Conservation (phyloP, 2,888 invertebrate genomes). For the Philhelius pedissequus region DNA sequence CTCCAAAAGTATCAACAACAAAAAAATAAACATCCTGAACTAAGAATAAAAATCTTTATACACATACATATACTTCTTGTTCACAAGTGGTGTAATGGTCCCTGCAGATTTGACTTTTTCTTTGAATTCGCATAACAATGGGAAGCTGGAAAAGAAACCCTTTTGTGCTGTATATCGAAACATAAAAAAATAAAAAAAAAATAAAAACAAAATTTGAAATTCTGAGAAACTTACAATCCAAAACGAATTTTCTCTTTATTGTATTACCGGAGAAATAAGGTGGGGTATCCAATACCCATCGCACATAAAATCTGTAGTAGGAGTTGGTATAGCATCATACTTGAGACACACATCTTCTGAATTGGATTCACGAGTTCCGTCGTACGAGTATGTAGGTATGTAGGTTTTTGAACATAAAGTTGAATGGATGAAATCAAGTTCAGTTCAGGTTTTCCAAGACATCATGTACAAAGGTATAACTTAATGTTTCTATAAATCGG, state of each 20-base stretch:
- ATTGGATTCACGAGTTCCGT: neutral
- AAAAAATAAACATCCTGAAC: neutral
- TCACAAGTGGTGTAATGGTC: constrained; percentile 1
- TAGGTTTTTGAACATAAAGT: neutral
- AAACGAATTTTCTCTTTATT: constrained; percentile 11
- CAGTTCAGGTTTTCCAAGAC: neutral
- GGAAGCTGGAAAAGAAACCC: neutral
- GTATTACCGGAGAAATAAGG: neutral
- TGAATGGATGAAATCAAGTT: constrained; percentile 10
- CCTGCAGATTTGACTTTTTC: constrained; percentile 2
- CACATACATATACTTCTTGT: neutral
- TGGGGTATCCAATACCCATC: neutral
- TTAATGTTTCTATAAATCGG: neutral
- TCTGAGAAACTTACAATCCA: neutral
- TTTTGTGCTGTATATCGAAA: neutral
- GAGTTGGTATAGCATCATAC: neutral
- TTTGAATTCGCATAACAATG: neutral
- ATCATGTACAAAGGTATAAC: neutral
- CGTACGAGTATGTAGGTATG: too few relatives aligned
- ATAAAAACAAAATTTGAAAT: neutral
- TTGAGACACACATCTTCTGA: neutral
- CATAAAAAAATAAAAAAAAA: neutral
- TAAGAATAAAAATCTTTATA: neutral
- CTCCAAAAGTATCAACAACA: neutral
- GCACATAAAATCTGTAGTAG: too few relatives aligned